Base-by-base conservation (phyloP, 2,113 vertebrate species). In the Hystrix brachyura region DNA sequence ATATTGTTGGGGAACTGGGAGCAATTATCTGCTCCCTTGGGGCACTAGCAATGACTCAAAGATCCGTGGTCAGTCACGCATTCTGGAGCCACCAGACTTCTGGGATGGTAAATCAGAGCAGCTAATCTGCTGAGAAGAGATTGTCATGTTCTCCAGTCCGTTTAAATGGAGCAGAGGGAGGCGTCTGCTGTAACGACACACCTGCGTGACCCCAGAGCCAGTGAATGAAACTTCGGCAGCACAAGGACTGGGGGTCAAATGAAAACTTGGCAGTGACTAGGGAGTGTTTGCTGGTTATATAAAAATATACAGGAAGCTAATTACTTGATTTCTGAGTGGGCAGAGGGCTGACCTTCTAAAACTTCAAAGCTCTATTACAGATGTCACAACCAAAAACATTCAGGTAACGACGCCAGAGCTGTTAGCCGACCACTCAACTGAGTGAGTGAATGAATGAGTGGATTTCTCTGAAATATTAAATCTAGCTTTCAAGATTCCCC, bases 401-500 rank as follows among this genome's bases (percentile, higher is more conserved):
- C 88, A 64, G 48, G 79, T 90, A 94, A 97, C 85, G 94, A 95
- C 90, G 59, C 87, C 90, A 92, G 71, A 53, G 27, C 32, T 96
- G 92, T 69, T 83, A 92, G 96, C 27, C 87, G 92, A 71, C 80
- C 34, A 92, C 25, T 90, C 67, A 94, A 85, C 8, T 51, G 69
- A 72, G 57, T 90, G 53, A 92, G 74, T 96, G 94, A 85, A 93
- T 91, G n/a, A 96, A 91, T 94, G 71, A 84, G 92, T 86, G 72
- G 53, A 67, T 96, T 95, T 94, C 67, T 90, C 87, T 91, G 55
- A 95, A 94, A 97, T 71, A 94, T 76, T 91, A 83, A 88, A 94
- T 97, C 51, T 53, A 93, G 90, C 74, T 97, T 95, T 97, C 80
- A 94, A 81, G 94, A 97, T 96, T 96, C 88, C 60, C 92, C 1